Evolutionary conservation across 1,140 invertebrate genomes (phyloP).

Genomic region (Drosophila triauraria): DNA sequence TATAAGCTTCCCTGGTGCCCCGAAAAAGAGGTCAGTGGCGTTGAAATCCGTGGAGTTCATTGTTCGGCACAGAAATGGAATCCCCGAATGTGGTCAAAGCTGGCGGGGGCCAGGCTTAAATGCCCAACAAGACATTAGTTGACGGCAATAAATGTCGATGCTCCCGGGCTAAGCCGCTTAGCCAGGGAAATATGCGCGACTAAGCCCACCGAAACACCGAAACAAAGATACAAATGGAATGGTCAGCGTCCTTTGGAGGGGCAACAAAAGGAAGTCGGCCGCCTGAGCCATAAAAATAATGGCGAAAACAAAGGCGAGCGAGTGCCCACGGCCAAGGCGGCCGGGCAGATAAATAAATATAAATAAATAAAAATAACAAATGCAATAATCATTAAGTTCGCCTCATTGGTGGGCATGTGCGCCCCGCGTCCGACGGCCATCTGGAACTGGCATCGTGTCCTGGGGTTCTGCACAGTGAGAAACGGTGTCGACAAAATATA

Average conservation of each 20-base stretch:
- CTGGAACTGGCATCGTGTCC: constrained; percentile 10
- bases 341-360: constrained; percentile 65
- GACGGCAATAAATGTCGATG: constrained; percentile 62
- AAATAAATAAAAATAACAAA: constrained; percentile 75
- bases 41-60: constrained; percentile 38
- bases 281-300: constrained; percentile 57
- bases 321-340: constrained; percentile 45
- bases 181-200: constrained; percentile 46
- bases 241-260: constrained; percentile 12
- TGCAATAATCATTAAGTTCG: constrained; percentile 77
- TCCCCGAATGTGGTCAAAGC: constrained; percentile 23
- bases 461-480: constrained; percentile 1
- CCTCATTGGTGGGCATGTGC: constrained; percentile 62
- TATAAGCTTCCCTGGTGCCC: constrained; percentile 30
- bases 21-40: constrained; percentile 50
- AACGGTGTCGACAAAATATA: neutral
- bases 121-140: constrained; percentile 61
- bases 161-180: constrained; percentile 60
- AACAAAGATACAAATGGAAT: constrained; percentile 36
- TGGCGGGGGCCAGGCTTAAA: constrained; percentile 36
- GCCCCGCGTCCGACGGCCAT: constrained; percentile 23
- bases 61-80: constrained; percentile 29
- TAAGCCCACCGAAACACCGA: constrained; percentile 44
- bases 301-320: constrained; percentile 44
- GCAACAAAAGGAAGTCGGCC: constrained; percentile 13